Conservation (phyloP, 2,888 invertebrate genomes). For the Siphlonurus alternatus region DNA sequence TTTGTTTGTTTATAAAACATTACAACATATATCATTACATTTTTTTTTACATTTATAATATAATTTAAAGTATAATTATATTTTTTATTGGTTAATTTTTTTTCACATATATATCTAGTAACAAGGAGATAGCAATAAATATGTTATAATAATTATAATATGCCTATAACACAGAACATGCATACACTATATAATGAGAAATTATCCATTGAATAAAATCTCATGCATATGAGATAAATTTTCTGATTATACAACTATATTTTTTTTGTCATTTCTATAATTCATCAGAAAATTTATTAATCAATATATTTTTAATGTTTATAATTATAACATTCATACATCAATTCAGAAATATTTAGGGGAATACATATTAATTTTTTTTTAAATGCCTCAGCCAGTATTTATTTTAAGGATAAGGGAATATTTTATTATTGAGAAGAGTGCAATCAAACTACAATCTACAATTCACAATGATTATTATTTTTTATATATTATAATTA, state of each 20-base stretch:
- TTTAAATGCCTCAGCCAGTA: constrained; percentile 2
- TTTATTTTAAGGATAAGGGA: background rate
- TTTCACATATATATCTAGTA: background rate
- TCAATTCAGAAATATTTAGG: background rate
- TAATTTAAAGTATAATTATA: background rate
- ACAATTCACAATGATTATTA: background rate
- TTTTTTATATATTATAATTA: background rate
- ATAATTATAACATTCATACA: background rate
- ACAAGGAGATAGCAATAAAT: background rate
- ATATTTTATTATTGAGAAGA: background rate
- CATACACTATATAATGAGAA: background rate
- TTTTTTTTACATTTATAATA: background rate
- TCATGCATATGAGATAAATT: background rate
- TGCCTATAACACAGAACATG: background rate
- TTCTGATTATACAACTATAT: too few species aligned
- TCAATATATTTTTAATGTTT: background rate
- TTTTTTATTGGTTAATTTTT: background rate
- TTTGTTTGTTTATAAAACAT: background rate
- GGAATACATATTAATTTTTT: background rate
- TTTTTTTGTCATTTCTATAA: background rate
- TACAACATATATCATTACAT: background rate
- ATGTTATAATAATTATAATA: background rate
- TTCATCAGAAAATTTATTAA: background rate
- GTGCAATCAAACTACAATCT: background rate
- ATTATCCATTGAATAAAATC: background rate